phyloP scores from a whole-genome alignment of 2,113 vertebrate genomes.

The Nicator chloris region DNA sequence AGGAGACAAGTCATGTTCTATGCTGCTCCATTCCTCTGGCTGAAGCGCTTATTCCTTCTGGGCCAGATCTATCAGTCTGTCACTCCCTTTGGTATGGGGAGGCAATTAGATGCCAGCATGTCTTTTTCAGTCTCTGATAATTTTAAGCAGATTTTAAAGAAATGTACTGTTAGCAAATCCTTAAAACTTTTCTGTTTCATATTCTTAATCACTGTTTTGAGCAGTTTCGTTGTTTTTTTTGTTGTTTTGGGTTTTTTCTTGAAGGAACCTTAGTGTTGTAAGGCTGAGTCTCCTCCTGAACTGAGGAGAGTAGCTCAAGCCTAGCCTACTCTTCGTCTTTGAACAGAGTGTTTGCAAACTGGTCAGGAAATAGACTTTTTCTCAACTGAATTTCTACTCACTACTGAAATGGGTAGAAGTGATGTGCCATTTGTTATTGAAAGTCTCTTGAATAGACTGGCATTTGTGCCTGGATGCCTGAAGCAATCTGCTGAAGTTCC shows the following conservation, averaged over 20 bases:
- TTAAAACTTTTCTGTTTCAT: background rate
- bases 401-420: background rate
- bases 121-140: background rate
- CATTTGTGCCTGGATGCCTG: background rate
- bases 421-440: background rate
- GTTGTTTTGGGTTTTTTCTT: background rate
- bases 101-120: background rate
- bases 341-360: background rate
- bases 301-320: background rate
- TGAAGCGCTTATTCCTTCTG: background rate
- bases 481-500: background rate
- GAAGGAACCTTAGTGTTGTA: background rate
- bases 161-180: background rate
- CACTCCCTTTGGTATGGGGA: background rate
- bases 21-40: background rate
- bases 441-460: background rate
- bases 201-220: background rate
- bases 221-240: background rate
- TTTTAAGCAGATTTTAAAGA: background rate
- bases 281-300: too few species aligned
- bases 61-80: background rate
- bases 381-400: background rate
- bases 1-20: background rate
- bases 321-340: background rate
- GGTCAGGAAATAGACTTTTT: background rate